Percentiles rank a stretch among this genome's conserved stretches.
Evolutionary conservation across 2,888 invertebrate genomes (phyloP).

Genomic region (Nymphalis c-album): DNA sequence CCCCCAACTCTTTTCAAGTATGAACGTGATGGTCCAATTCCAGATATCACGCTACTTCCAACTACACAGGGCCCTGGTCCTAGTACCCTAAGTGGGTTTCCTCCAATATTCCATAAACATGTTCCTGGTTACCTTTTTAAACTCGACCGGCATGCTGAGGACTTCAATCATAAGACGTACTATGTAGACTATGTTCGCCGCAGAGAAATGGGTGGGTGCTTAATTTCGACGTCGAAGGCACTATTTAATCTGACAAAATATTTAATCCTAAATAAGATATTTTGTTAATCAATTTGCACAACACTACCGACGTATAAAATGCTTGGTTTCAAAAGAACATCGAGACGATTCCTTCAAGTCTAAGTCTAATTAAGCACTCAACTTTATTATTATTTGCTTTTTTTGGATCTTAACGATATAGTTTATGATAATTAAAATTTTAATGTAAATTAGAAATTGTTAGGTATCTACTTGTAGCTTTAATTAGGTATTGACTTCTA

Average conservation of each 20-base stretch:
- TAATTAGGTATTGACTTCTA: slow-evolving; percentile 15
- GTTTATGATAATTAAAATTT: slow-evolving; percentile 21
- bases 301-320: slow-evolving; percentile 25
- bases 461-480: slow-evolving; percentile 24
- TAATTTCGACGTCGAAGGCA: slow-evolving; percentile 73
- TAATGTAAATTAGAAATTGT: slow-evolving; percentile 24
- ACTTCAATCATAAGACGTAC: slow-evolving; percentile 76
- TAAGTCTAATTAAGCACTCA: slow-evolving; percentile 77
- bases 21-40: slow-evolving; percentile 72
- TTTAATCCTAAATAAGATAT: slow-evolving; percentile 19
- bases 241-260: slow-evolving; percentile 40
- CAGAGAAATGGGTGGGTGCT: slow-evolving; percentile 80
- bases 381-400: slow-evolving; percentile 48
- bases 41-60: slow-evolving; percentile 61
- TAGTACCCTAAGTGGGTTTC: slow-evolving; percentile 70
- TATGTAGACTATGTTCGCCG: slow-evolving; percentile 79
- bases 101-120: slow-evolving; percentile 74
- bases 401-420: slow-evolving; percentile 28
- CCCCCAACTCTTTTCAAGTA: slow-evolving; percentile 71
- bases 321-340: slow-evolving; percentile 53
- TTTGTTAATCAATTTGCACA: slow-evolving; percentile 27
- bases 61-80: slow-evolving; percentile 67
- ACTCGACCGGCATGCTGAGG: slow-evolving; percentile 71
- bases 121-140: slow-evolving; percentile 76
- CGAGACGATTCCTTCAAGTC: slow-evolving; percentile 69